Conservation (phyloP, 2,888 invertebrate species). For the Omphaloscelis lunosa region DNA sequence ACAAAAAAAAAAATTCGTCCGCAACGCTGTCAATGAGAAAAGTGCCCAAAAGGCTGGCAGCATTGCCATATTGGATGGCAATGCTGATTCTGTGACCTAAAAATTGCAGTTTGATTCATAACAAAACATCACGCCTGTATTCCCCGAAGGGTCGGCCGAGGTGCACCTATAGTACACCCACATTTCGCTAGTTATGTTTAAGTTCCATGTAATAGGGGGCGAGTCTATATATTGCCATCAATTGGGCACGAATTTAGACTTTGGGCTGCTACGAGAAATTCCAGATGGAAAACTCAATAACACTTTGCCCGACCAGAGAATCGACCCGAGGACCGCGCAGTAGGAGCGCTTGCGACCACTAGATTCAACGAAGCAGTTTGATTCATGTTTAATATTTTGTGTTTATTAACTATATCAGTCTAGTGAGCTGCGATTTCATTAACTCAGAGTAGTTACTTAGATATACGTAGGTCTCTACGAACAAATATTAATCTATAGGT, state of each 20-base stretch:
- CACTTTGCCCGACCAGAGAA: not conserved
- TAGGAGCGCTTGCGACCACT: not conserved
- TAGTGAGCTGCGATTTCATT: not conserved
- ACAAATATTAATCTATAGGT: not conserved
- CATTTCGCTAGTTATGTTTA: not conserved
- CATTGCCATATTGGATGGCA: no score
- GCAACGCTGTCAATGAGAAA: no score
- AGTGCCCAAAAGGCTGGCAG: no score
- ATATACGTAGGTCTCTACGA: not conserved
- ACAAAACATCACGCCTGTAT: not conserved
- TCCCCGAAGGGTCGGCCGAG: not conserved
- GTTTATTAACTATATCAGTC: not conserved
- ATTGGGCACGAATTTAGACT: not conserved
- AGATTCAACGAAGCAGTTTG: not conserved
- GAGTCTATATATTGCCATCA: not conserved
- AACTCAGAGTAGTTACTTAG: not conserved
- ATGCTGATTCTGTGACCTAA: no score
- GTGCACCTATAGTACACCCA: not conserved
- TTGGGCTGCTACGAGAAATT: not conserved
- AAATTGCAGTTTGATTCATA: constrained; percentile 8
- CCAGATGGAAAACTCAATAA: not conserved
- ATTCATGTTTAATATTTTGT: constrained; percentile 7
- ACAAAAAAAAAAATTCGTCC: no score
- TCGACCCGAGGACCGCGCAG: not conserved
- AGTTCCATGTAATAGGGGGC: not conserved